phyloP scores from a whole-genome alignment of 2,888 invertebrate species.

The Caenorhabditis parvicauda region DNA sequence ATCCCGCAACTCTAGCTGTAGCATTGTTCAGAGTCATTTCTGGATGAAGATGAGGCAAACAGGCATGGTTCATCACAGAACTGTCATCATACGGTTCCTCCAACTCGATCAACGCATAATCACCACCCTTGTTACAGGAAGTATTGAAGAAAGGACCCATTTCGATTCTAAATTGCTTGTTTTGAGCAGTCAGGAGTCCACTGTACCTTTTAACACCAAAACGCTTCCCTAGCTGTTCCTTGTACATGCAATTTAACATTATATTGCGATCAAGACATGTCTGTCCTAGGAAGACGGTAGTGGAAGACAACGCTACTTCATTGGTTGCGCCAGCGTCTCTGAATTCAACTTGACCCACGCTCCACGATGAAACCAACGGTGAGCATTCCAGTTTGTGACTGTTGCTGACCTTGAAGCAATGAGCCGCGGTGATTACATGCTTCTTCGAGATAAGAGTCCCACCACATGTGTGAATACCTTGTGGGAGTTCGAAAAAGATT shows the following conservation, averaged over 20 bases:
- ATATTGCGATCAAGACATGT: no score
- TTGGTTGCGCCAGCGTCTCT: no score
- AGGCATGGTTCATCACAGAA: constrained; percentile 15
- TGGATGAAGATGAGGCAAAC: constrained; percentile 17
- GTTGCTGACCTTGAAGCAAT: constrained; percentile 17
- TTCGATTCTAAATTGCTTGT: constrained; percentile 3
- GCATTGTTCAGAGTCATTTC: no score
- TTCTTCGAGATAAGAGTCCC: constrained; percentile 13
- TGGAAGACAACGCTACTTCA: no score
- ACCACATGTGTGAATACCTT: constrained; percentile 14
- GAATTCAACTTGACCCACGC: no score
- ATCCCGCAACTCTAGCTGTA: no score
- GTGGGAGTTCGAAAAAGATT: no score
- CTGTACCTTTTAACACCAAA: constrained; percentile 11
- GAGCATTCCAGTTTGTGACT: no score
- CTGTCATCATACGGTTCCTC: constrained; percentile 3
- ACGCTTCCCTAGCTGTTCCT: constrained; percentile 12
- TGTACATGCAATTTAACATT: constrained; percentile 13
- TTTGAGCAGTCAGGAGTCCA: background rate
- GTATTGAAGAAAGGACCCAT: constrained; percentile 14
- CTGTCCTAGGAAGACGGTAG: no score
- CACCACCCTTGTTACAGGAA: constrained; percentile 18
- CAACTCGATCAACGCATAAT: constrained; percentile 18
- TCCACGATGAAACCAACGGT: no score
- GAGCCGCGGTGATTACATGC: constrained; percentile 21